Conservation (phyloP, 2,888 invertebrate species). For the Tetrapedia diversipes region DNA sequence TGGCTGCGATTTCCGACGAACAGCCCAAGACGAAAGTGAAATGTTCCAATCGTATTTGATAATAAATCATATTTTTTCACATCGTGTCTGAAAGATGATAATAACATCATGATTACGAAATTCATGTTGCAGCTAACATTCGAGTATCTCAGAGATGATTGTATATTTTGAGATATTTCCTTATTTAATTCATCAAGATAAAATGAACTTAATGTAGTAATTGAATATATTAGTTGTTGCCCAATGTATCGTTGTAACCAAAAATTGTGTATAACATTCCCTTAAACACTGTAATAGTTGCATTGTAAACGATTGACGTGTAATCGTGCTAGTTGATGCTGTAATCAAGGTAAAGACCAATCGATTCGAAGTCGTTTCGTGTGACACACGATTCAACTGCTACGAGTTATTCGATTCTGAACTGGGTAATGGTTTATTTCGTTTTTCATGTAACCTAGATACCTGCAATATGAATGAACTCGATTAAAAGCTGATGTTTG, state of each 20-base stretch:
- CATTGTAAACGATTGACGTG: background rate
- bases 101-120: background rate
- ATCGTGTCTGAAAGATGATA: background rate
- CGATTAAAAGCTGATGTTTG: background rate
- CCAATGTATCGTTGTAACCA: background rate
- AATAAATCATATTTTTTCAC: background rate
- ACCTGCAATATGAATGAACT: constrained; percentile 1
- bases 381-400: background rate
- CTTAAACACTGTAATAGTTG: too few species aligned
- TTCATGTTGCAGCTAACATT: too few species aligned
- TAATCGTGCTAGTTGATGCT: constrained; percentile 2
- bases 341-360: constrained; percentile 6
- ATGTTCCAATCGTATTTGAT: background rate
- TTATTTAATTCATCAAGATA: background rate
- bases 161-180: background rate
- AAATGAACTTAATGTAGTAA: too few species aligned
- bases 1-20: constrained; percentile 4
- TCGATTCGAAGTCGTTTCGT: background rate
- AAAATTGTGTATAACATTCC: too few species aligned
- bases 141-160: background rate
- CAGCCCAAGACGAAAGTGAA: constrained; percentile 28
- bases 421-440: background rate
- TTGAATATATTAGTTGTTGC: too few species aligned
- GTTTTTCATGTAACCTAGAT: background rate
- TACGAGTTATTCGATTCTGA: background rate